phyloP scores from a whole-genome alignment of 1,140 invertebrate species.

The Drosophila neocordata region DNA sequence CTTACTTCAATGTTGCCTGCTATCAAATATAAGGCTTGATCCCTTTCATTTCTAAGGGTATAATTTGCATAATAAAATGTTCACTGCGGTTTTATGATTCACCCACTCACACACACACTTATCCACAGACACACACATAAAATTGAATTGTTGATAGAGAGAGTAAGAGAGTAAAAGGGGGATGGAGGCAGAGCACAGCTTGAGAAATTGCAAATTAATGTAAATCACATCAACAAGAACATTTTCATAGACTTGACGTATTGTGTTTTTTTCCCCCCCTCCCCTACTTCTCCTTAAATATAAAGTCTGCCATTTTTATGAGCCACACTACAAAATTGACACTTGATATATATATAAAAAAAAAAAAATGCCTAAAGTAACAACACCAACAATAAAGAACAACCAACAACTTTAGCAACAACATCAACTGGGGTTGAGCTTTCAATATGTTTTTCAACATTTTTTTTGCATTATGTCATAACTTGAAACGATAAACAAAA shows the following conservation, averaged over 20 bases:
- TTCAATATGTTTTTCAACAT: slow-evolving; percentile 75
- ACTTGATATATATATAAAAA: slow-evolving; percentile 50
- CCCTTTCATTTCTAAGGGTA: slow-evolving; percentile 56
- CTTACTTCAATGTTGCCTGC: background rate
- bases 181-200: slow-evolving; percentile 54
- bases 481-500: slow-evolving; percentile 69
- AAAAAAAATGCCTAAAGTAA: slow-evolving; percentile 37
- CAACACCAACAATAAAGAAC: slow-evolving; percentile 8
- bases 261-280: background rate
- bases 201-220: slow-evolving; percentile 83
- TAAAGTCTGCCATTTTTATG: slow-evolving; percentile 65
- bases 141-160: slow-evolving; percentile 35
- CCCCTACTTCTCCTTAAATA: background rate
- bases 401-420: background rate
- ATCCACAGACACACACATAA: slow-evolving; percentile 26
- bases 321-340: slow-evolving; percentile 62
- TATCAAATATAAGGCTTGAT: slow-evolving; percentile 54
- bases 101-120: slow-evolving; percentile 40
- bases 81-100: slow-evolving; percentile 67
- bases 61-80: slow-evolving; percentile 75
- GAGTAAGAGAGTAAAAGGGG: no score
- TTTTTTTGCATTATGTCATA: slow-evolving; percentile 66
- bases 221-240: slow-evolving; percentile 68
- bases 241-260: slow-evolving; percentile 40
- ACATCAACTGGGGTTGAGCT: slow-evolving; percentile 32